Evolutionary conservation across 92 coral and sea anemone genomes (phyloP).

Genomic region (Montipora capitata): DNA sequence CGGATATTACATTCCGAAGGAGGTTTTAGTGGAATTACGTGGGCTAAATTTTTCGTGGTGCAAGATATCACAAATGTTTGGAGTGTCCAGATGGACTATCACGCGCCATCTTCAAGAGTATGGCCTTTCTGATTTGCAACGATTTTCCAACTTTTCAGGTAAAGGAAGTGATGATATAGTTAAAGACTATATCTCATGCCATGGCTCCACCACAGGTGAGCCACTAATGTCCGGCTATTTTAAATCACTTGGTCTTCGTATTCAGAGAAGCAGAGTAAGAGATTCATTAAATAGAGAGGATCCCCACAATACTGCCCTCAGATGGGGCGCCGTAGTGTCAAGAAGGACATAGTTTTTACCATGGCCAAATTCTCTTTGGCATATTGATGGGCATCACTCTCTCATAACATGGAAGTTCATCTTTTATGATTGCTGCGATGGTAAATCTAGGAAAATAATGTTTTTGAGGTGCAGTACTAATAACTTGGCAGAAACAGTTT

Average conservation of each 20-base stretch:
- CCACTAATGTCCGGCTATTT: slow-evolving; percentile 74
- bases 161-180: slow-evolving; percentile 68
- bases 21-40: slow-evolving; percentile 71
- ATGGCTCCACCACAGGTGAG: slow-evolving; percentile 80
- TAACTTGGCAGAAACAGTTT: slow-evolving; percentile 39
- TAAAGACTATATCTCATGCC: slow-evolving; percentile 77
- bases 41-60: slow-evolving; percentile 81
- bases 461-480: slow-evolving; percentile 45
- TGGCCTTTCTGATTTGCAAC: slow-evolving; percentile 47
- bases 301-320: slow-evolving; percentile 73
- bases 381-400: slow-evolving; percentile 44
- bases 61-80: slow-evolving; percentile 71
- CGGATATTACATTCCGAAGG: slow-evolving; percentile 64
- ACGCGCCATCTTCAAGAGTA: slow-evolving; percentile 71
- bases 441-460: slow-evolving; percentile 73
- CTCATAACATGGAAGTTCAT: slow-evolving; percentile 80
- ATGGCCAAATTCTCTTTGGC: slow-evolving; percentile 48
- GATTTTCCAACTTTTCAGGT: slow-evolving; percentile 71
- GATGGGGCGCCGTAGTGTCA: slow-evolving; percentile 72
- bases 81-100: slow-evolving; percentile 80
- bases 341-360: slow-evolving; percentile 58
- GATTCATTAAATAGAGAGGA: slow-evolving; percentile 67
- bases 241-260: slow-evolving; percentile 49
- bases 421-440: slow-evolving; percentile 83
- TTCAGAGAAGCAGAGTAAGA: slow-evolving; percentile 26